phyloP scores from a whole-genome alignment of 92 coral and sea anemone genomes.

The Umimayanthus kanabou region DNA sequence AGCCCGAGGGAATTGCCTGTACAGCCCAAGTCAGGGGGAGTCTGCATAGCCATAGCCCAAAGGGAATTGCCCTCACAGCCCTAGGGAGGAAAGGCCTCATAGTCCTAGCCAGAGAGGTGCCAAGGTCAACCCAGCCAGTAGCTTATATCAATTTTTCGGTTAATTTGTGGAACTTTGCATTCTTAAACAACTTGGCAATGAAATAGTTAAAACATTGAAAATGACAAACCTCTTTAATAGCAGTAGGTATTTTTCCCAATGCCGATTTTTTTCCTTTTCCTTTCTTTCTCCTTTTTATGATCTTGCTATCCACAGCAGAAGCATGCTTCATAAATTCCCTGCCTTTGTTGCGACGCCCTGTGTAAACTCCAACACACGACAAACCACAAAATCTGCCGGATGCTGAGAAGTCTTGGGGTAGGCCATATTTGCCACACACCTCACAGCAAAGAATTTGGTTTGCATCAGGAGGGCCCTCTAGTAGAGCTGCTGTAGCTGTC shows the following conservation, averaged over 20 bases:
- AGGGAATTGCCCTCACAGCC: too few species aligned
- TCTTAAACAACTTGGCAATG: background rate
- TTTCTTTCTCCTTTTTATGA: constrained; percentile 81
- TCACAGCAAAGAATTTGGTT: constrained; percentile 90
- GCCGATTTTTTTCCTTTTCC: constrained; percentile 61
- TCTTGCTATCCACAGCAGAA: constrained; percentile 79
- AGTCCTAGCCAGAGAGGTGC: too few species aligned
- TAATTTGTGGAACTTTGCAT: background rate
- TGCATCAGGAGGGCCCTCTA: constrained; percentile 78
- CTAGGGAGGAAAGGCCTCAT: too few species aligned
- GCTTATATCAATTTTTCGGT: too few species aligned
- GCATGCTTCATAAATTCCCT: constrained; percentile 74
- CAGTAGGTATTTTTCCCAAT: constrained; percentile 28
- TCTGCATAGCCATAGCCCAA: too few species aligned
- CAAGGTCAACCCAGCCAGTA: too few species aligned
- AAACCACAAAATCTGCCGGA: constrained; percentile 97
- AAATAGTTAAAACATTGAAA: too few species aligned
- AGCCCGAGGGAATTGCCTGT: too few species aligned
- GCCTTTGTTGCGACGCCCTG: constrained; percentile 95
- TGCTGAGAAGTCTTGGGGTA: constrained; percentile 90
- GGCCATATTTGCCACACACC: constrained; percentile 95
- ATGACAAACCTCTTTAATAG: constrained; percentile 38
- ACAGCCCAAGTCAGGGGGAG: too few species aligned
- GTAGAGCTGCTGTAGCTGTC: constrained; percentile 36
- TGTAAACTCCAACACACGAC: constrained; percentile 96